Conservation (phyloP, 37 sponge, comb jelly and placozoan species). For the Aphrocallistes beatrix region DNA sequence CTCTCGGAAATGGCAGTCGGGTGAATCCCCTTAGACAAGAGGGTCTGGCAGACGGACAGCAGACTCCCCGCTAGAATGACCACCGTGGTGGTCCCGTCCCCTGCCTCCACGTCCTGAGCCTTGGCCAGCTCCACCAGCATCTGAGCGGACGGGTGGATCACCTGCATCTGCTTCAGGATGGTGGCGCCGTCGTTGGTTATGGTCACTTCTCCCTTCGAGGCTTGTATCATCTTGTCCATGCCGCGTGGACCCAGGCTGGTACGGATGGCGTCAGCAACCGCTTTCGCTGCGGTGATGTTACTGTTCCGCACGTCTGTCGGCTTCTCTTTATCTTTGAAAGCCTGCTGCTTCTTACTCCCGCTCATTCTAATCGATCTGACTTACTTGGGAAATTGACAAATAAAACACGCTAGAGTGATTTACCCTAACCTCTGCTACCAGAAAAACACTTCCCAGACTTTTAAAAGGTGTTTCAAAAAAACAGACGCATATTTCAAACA, state of each 20-base stretch:
- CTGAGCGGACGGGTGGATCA: conserved; percentile 91
- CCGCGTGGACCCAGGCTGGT: conserved; percentile 99
- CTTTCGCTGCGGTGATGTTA: conserved; percentile 95
- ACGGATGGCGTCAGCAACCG: conserved; percentile 93
- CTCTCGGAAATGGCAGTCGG: conserved; percentile 96
- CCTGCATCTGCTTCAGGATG: conserved; percentile 97
- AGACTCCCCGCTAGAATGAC: conserved; percentile 91
- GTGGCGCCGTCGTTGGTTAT: conserved; percentile 99
- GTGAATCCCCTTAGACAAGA: conserved; percentile 86
- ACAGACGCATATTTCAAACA: too few relatives aligned
- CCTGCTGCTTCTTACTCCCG: conserved; percentile 21
- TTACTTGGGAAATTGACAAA: too few relatives aligned
- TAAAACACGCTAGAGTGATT: too few relatives aligned
- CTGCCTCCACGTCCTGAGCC: conserved; percentile 98
- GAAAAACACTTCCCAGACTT: too few relatives aligned
- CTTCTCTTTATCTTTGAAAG: conserved; percentile 81
- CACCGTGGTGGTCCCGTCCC: conserved; percentile 97
- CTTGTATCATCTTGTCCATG: conserved; percentile 99
- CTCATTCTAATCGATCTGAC: too few relatives aligned
- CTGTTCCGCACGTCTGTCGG: conserved; percentile 70
- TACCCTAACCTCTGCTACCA: too few relatives aligned
- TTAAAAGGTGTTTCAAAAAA: too few relatives aligned
- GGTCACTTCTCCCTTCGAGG: conserved; percentile 77
- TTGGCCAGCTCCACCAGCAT: conserved; percentile 99
- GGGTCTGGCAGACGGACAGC: conserved; percentile 64